Percentiles rank a stretch among this genome's conserved stretches.
These are phyloP conservation scores for Temnothorax ravouxi DNA, from an alignment of 2,888 invertebrate species.

Conservation along the genomic window DNA sequence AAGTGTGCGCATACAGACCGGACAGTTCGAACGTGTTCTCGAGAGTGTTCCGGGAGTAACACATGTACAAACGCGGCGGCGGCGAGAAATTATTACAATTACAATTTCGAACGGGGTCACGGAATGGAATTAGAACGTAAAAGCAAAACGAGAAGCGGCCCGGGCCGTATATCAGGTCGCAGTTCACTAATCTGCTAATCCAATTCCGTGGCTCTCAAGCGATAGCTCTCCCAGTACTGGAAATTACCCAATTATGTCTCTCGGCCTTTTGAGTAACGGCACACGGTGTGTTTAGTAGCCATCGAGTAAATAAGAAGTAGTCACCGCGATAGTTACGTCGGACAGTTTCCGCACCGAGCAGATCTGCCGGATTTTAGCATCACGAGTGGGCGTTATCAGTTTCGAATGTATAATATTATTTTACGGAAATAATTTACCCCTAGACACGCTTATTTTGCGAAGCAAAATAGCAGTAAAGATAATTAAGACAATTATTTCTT, in stretches of 20 bases:
- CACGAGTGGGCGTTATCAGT: not conserved
- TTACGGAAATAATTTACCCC: too few relatives aligned
- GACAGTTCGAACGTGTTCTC: slow-evolving; percentile 38
- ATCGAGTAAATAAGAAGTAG: slow-evolving; percentile 48
- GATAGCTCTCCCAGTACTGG: slow-evolving; percentile 39
- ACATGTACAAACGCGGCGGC: slow-evolving; percentile 13
- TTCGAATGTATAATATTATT: not conserved
- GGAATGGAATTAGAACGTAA: slow-evolving; percentile 63
- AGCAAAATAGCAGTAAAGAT: not conserved
- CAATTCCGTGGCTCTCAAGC: slow-evolving; percentile 60
- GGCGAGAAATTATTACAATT: slow-evolving; percentile 66
- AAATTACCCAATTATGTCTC: slow-evolving; percentile 66
- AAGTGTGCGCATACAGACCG: slow-evolving; percentile 9
- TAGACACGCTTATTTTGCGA: not conserved
- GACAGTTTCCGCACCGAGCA: slow-evolving; percentile 19
- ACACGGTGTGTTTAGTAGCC: slow-evolving; percentile 33
- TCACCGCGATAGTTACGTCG: slow-evolving; percentile 13
- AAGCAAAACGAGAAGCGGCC: slow-evolving; percentile 61
- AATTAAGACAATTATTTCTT: slow-evolving; percentile 3
- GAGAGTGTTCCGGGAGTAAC: slow-evolving; percentile 26
- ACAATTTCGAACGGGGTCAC: slow-evolving; percentile 59
- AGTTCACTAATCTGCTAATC: slow-evolving; percentile 67
- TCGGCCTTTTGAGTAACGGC: slow-evolving; percentile 48
- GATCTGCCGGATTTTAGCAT: slow-evolving; percentile 9
- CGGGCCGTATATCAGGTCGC: slow-evolving; percentile 55